Conservation (phyloP, 2,888 invertebrate genomes). For the Coelinius sp. region DNA sequence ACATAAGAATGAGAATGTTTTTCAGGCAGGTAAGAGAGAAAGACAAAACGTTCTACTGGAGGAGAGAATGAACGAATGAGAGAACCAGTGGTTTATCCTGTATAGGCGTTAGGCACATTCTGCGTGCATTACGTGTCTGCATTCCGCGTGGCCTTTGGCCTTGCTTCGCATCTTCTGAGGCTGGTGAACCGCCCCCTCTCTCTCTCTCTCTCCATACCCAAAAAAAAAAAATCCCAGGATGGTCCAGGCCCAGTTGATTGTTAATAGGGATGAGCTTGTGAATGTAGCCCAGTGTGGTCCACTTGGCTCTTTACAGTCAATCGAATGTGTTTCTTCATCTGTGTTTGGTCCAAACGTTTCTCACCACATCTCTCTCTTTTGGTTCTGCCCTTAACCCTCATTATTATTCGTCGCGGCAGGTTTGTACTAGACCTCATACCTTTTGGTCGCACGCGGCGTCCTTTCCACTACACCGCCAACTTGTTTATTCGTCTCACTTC, state of each 20-base stretch:
- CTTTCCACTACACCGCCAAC: constrained; percentile 37
- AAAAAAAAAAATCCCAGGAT: not conserved
- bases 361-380: constrained; percentile 21
- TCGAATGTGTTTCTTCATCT: not conserved
- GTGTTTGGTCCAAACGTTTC: not conserved
- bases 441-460: constrained; percentile 49
- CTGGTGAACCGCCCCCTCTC: constrained; percentile 3
- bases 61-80: constrained; percentile 19
- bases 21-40: not conserved
- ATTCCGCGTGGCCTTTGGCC: constrained; percentile 66
- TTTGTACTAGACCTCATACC: constrained; percentile 43
- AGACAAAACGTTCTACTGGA: not conserved
- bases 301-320: not conserved
- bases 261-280: constrained; percentile 25
- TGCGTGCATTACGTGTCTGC: constrained; percentile 68
- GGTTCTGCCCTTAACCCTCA: constrained; percentile 50
- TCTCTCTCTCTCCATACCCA: too few species aligned
- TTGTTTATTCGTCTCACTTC: constrained; percentile 38
- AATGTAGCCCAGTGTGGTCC: constrained; percentile 25
- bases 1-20: not conserved
- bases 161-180: constrained; percentile 44
- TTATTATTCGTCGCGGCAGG: constrained; percentile 58
- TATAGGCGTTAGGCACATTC: constrained; percentile 54
- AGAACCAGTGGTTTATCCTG: constrained; percentile 5
- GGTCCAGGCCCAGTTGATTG: constrained; percentile 20